Evolutionary conservation across 2,797 vertebrate genomes (phyloP).

Genomic region (Leptoclinus maculatus): DNA sequence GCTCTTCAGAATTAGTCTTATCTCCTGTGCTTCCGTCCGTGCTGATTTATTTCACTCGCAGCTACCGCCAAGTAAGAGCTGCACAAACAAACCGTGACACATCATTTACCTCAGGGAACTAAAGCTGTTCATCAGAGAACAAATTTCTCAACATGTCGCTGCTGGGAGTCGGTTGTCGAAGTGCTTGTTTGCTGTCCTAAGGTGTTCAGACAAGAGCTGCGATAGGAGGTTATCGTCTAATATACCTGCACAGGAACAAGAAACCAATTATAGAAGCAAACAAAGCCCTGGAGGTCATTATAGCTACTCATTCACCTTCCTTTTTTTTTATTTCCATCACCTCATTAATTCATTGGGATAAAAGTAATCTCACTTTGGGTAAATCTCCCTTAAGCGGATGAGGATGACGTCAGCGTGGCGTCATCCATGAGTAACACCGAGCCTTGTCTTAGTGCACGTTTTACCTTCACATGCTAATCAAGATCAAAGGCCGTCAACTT

Average conservation of each 20-base stretch:
- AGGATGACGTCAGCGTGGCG: slow-evolving; percentile 64
- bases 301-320: slow-evolving; percentile 18
- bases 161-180: slow-evolving; percentile 25
- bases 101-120: slow-evolving; percentile 47
- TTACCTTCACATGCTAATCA: slow-evolving; percentile 48
- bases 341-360: slow-evolving; percentile 45
- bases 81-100: slow-evolving; percentile 53
- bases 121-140: slow-evolving; percentile 55
- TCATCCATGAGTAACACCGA: slow-evolving; percentile 58
- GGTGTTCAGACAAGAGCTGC: slow-evolving; percentile 26
- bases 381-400: slow-evolving; percentile 31
- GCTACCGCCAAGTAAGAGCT: slow-evolving; percentile 13
- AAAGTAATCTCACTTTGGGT: slow-evolving; percentile 39
- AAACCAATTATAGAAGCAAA: slow-evolving; percentile 48
- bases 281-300: slow-evolving; percentile 40
- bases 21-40: slow-evolving; percentile 48
- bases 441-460: slow-evolving; percentile 36
- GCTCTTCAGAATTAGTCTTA: slow-evolving; percentile 68
- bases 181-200: slow-evolving; percentile 33
- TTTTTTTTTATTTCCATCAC: slow-evolving; percentile 6
- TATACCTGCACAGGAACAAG: slow-evolving; percentile 39
- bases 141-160: slow-evolving; percentile 41
- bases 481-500: slow-evolving; percentile 69
- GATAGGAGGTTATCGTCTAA: slow-evolving; percentile 28
- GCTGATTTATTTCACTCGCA: slow-evolving; percentile 30